Base-by-base conservation (phyloP, 92 coral and sea anemone species). In the Meandrina meandrites region DNA sequence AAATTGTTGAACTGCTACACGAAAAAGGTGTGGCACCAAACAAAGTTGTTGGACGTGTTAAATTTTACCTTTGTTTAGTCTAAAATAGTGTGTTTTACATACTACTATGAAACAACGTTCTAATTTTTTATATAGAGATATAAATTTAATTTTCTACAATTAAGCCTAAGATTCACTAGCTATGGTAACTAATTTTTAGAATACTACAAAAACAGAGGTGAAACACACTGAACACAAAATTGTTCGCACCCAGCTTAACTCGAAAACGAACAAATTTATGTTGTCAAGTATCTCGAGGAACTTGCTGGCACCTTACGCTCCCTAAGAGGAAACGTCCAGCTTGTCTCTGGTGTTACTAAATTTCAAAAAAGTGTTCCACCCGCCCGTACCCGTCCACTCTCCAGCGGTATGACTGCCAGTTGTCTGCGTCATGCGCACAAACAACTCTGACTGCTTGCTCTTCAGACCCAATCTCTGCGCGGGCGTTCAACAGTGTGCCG, bases 391-490 rank as follows among this genome's bases (percentile, higher is more conserved):
- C 22, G 35, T 78, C 79, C n/a, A 90, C 89, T 37, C 93, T 77
- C 93, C 93, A 90, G 27, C 80, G 66, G 83, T 28, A 85, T 11
- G 40, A 79, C 79, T 68, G 53, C 88, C 93, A 83, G 79, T 58
- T 47, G 86, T 81, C 88, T 1, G 45, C 13, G 73, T 87, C 85
- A 77, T 78, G 73, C 30, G 93, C 93, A 83, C 88, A 83, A 45
- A 87, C 40, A 28, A 84, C 89, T 42, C 58, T 64, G 54, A 91
- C 40, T 53, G 74, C 56, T 73, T 91, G 94, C 27, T 91, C 92
- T 35, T 74, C 79, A 30, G 19, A 76, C 14, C 94, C 94, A 40
- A 91, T 82, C 75, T 36, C 82, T 1, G 79, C 83, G n/a, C 75
- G 85, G 40, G 80, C 89, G 28, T 86, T 75, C 68, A 86, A 74